Evolutionary conservation across 2,888 invertebrate species (phyloP).

Genomic region (Platycheirus rosarum): DNA sequence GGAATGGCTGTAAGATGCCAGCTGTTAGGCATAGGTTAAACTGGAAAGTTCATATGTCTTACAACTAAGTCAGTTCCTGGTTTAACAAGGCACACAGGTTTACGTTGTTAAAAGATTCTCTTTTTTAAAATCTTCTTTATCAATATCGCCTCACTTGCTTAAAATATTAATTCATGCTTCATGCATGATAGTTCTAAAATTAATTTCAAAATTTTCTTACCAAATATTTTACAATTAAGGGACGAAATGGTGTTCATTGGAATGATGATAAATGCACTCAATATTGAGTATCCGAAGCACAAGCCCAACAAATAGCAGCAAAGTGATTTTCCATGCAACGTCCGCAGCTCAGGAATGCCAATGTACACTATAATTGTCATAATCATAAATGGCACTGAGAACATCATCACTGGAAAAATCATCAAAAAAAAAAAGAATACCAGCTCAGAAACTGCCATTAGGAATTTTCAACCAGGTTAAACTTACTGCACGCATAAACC

Average conservation of each 20-base stretch:
- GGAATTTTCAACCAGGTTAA: background rate
- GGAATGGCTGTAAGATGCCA: too few species aligned
- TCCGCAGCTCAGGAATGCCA: constrained; percentile 87
- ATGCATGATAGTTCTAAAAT: too few species aligned
- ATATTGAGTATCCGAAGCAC: constrained; percentile 85
- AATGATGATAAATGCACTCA: constrained; percentile 80
- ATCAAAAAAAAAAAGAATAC: constrained; percentile 55
- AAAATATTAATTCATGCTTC: too few species aligned
- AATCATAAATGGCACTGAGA: constrained; percentile 89
- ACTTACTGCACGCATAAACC: constrained; percentile 79
- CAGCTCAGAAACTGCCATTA: background rate
- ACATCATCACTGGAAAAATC: constrained; percentile 86
- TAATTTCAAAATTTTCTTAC: background rate
- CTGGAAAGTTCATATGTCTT: too few species aligned
- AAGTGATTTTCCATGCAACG: constrained; percentile 89
- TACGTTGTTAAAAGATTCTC: too few species aligned
- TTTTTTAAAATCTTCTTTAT: too few species aligned
- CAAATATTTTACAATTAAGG: constrained; percentile 3
- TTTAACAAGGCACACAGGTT: too few species aligned
- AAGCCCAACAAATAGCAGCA: constrained; percentile 89
- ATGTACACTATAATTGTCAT: constrained; percentile 89
- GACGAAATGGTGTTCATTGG: constrained; percentile 66
- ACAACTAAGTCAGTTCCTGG: too few species aligned
- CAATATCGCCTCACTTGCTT: too few species aligned
- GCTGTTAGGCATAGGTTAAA: too few species aligned